Conservation (phyloP, 2,797 vertebrate genomes). For the Cyprinodon diabolis region DNA sequence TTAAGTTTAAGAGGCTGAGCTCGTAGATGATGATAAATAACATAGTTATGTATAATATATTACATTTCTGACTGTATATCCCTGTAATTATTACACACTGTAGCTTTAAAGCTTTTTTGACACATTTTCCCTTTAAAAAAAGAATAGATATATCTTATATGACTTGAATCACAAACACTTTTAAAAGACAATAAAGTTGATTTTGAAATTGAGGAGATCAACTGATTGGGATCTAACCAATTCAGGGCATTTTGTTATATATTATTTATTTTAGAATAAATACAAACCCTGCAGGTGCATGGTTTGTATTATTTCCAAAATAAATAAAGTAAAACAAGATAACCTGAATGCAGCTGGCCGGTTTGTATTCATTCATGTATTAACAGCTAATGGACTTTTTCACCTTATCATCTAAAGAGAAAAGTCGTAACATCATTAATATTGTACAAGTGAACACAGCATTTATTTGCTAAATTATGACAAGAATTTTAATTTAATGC, state of each 20-base stretch:
- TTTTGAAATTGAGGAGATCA: background rate
- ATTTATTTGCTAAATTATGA: conserved; percentile 9
- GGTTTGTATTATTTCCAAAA: too few species aligned
- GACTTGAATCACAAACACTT: background rate
- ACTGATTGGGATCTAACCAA: background rate
- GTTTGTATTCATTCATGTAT: background rate
- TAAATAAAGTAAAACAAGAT: too few species aligned
- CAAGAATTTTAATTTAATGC: conserved; percentile 15
- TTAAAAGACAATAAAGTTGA: background rate
- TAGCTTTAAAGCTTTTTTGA: conserved; percentile 6
- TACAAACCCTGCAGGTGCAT: background rate
- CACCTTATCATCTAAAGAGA: background rate
- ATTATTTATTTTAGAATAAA: background rate
- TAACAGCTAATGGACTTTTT: conserved; percentile 5
- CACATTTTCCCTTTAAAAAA: background rate
- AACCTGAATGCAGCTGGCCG: too few species aligned
- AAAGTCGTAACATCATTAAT: background rate
- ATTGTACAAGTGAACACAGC: background rate
- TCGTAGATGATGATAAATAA: too few species aligned
- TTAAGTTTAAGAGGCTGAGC: too few species aligned
- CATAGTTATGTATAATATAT: too few species aligned
- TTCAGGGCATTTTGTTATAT: background rate
- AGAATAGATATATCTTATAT: background rate
- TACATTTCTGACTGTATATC: too few species aligned
- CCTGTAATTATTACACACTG: too few species aligned